Evolutionary conservation across 2,888 invertebrate genomes (phyloP).

Genomic region (Troilus luridus): DNA sequence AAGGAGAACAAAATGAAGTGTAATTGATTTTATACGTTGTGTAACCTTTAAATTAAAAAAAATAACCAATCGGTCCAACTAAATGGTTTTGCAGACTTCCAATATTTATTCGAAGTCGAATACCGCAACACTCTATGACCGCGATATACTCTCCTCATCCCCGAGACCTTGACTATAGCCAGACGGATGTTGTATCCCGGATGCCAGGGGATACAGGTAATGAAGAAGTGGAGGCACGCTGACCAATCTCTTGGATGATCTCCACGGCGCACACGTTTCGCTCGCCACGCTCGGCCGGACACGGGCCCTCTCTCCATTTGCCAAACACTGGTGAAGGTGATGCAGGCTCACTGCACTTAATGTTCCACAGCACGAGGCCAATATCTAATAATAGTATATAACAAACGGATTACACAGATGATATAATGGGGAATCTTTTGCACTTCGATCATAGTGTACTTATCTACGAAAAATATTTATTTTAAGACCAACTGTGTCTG

Average conservation of each 20-base stretch:
- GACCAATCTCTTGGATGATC: conserved; percentile 29
- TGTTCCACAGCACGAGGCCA: not conserved
- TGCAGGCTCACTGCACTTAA: not conserved
- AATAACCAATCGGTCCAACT: too few relatives aligned
- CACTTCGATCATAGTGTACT: too few relatives aligned
- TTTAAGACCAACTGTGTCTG: too few relatives aligned
- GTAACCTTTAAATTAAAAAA: too few relatives aligned
- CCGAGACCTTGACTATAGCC: not conserved
- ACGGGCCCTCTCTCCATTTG: not conserved
- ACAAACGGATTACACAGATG: not conserved
- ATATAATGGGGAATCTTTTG: too few relatives aligned
- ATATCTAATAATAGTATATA: not conserved
- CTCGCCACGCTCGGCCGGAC: conserved; percentile 22
- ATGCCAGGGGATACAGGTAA: not conserved
- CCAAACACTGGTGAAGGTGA: conserved; percentile 20
- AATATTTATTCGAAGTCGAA: too few relatives aligned
- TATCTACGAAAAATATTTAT: too few relatives aligned
- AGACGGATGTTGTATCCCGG: not conserved
- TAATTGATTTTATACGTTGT: too few relatives aligned
- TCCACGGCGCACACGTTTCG: conserved; percentile 42
- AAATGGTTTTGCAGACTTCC: too few relatives aligned
- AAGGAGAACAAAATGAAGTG: too few relatives aligned
- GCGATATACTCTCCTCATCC: not conserved
- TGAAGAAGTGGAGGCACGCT: conserved; percentile 28
- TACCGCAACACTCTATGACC: not conserved